Conservation (phyloP, 1,140 invertebrate genomes). For the Musca domestica region DNA sequence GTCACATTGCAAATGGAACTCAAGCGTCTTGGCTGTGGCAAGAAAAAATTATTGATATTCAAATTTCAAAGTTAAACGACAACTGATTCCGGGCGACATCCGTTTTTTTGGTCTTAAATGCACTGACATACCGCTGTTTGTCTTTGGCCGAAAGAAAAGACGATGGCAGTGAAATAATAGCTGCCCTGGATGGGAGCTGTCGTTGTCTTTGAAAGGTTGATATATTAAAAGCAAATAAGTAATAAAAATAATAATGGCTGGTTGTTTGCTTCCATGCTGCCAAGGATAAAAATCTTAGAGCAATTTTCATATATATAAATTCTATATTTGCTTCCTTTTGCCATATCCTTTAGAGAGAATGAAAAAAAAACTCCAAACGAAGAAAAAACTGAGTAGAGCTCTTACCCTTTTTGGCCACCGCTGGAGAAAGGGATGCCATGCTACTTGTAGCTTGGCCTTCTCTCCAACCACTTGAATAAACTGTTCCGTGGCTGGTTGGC, state of each 20-base stretch:
- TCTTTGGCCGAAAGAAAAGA: background rate
- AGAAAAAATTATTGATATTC: constrained; percentile 21
- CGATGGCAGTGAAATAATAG: background rate
- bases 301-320: constrained; percentile 38
- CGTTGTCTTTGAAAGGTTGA: background rate
- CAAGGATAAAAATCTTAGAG: constrained; percentile 53
- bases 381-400: constrained; percentile 9
- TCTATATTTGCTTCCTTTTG: constrained; percentile 12
- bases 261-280: constrained; percentile 38
- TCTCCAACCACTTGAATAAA: background rate
- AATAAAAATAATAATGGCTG: constrained; percentile 54
- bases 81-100: background rate
- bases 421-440: background rate
- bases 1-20: background rate
- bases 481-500: background rate
- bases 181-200: background rate
- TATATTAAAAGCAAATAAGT: constrained; percentile 55
- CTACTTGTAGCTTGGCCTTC: too few species aligned
- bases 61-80: constrained; percentile 16
- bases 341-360: background rate
- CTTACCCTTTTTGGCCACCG: constrained; percentile 12
- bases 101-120: background rate
- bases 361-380: background rate
- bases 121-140: background rate
- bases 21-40: background rate